Base-by-base conservation (phyloP, 2,888 invertebrate species). In the Latrodectus hesperus region DNA sequence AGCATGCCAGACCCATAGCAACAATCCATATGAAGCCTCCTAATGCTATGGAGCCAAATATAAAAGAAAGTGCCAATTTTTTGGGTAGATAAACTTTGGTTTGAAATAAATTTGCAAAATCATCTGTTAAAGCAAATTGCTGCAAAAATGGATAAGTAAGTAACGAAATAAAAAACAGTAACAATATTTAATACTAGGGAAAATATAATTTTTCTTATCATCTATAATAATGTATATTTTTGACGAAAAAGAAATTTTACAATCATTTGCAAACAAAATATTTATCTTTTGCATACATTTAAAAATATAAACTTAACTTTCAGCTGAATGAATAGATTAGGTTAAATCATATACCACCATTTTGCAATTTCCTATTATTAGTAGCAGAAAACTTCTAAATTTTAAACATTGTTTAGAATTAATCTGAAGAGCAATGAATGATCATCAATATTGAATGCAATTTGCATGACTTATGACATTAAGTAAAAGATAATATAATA, bases 91-190 rank as follows among this genome's bases (percentile, higher is more conserved):
- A 38, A 11, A 86, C 67, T 76, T 86, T 86, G 52, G 75, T 55
- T 38, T 86, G 76, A 55, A 86, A 86, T 5, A 86, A 64, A 76
- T 71, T 22, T 8, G 87, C 87, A 14, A 87, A 60, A 5, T 87
- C 78, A 14, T 87, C 87, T 10, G 87, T 87, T 38, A 87, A 64
- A 38, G 82, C 49, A 73, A 87, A 82, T 49, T 74, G 10, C 87
- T 87, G 68, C 10, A 75, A 74, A 78, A 78, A n/a, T 22, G 16
- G 75, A 73, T 51, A 17, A 9, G 51, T 51, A 5, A 22, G 11
- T 26, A 5, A 12, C 38, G 49, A 51, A 1, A 49, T 49, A 10
- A 17, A 68, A n/a, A n/a, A 12, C 17, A 67, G 6, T 38, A 38
- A 38, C 8, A 38, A 38, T 38, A 6, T 38, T 38, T n/a, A 38